Base-by-base conservation (phyloP, 1,140 invertebrate genomes). In the Cyclina sinensis region DNA sequence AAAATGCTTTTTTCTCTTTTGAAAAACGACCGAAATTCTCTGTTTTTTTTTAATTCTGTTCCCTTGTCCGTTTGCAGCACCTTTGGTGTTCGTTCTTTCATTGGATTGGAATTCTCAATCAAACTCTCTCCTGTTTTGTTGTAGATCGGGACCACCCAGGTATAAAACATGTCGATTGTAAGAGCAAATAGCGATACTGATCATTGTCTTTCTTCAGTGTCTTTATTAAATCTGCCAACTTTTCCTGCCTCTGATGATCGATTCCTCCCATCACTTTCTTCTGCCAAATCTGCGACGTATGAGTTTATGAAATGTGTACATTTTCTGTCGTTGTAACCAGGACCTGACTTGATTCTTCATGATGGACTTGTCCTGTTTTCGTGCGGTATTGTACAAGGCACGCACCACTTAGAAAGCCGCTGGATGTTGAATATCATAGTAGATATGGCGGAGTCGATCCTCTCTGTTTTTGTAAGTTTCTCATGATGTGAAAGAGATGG, bases 221-320 rank as follows among this genome's bases (percentile, higher is more conserved):
- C 62, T 62, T n/a, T n/a, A n/a, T 51, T 30, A 65, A 5, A 27
- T 57, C 79, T 16, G 79, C 51, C n/a, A 81, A 57, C 51, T 79
- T 48, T 4, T 43, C 54, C 24, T 62, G 57, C 57, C 79, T 62
- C 35, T 81, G 79, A 30, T 57, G 24, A 81, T 65, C 79, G 32
- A 81, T 81, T 62, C 79, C 79, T 16, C 79, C 51, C 21, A 81
- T 57, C 5, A 5, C 5, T 30, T 27, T 1, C 30, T 2, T 46
- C 68, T 39, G 39, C 35, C n/a, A n/a, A n/a, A n/a, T n/a, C n/a
- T n/a, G n/a, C n/a, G n/a, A n/a, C n/a, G n/a, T n/a, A n/a, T n/a
- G 3, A 14, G 51, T 65, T 65, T 32, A 30, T 65, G 32, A 9
- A 65, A 65, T 9, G 59, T 65, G 59, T 65, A 65, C 5, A 11